Evolutionary conservation across 2,113 vertebrate genomes (phyloP), one percentile per base, ranked within the genome.

Genomic region (Elephantulus edwardii): DNA sequence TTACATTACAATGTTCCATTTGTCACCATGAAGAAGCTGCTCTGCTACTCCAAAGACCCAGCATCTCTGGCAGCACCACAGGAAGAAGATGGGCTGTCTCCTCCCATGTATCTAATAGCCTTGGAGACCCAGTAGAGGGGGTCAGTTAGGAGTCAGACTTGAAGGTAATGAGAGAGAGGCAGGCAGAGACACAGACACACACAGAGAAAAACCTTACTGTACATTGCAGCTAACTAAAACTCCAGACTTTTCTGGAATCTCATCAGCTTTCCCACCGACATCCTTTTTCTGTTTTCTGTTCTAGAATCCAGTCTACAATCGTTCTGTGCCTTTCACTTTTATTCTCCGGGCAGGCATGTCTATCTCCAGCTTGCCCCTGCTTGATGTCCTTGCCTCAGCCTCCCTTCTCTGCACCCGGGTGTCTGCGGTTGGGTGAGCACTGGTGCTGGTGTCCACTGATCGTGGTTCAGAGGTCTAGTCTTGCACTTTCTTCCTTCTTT

Each of bases 361-460:
- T 54, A 19, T 12, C 2, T 14, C 46, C 33, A 14, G 0, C 33
- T 2, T 6, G 26, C 9, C 13, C 17, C 46, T 26, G 35, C 16
- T n/a, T 19, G 2, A 8, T 4, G 2, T 0, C 0, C 16, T 2
- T 19, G 38, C 24, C 14, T n/a, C 19, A 0, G 0, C 12, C 1
- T 24, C 30, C 42, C 8, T 1, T 26, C 7, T 2, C 17, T 1
- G 14, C 17, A 26, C 50, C 60, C 24, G 26, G 33, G 24, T 44
- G 24, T 38, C 50, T 68, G 42, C 19, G 66, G 22, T 8, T 40
- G 62, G 46, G n/a, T 1, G 38, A 58, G 40, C 74, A n/a, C 46
- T 50, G 70, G 17, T 33, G 64, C 89, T 56, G 8, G 79, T 14
- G 33, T 68, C 79, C 28, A 16, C 26, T 78, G 33, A 8, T 89